A percentile compares a stretch with the other conserved stretches of the same genome.
Evolutionary conservation across 2,888 invertebrate genomes (phyloP).

Genomic region (Caenorhabditis angaria): DNA sequence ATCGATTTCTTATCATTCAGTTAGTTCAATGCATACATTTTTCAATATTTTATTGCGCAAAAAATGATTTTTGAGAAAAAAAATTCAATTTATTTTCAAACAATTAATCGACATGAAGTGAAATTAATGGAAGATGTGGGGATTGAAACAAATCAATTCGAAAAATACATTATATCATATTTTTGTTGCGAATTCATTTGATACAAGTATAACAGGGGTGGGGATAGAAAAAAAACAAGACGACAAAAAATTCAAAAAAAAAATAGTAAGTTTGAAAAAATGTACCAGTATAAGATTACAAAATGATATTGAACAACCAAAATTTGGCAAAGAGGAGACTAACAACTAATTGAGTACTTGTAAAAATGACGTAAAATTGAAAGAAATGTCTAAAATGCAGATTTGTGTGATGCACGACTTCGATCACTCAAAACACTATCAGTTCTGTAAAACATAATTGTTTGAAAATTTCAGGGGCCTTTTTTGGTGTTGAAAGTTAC

Average conservation of each 20-base stretch:
- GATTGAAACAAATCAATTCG: neutral
- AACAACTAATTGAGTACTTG: slow-evolving; percentile 1
- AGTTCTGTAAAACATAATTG: slow-evolving; percentile 18
- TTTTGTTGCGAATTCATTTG: slow-evolving; percentile 1
- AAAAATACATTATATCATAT: neutral
- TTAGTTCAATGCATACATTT: too few species aligned
- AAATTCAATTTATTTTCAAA: slow-evolving; percentile 20
- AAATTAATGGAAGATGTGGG: slow-evolving; percentile 5
- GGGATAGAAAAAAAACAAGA: slow-evolving; percentile 1
- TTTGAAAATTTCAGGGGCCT: neutral
- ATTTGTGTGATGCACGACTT: slow-evolving; percentile 42
- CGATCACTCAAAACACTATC: slow-evolving; percentile 42
- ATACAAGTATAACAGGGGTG: neutral
- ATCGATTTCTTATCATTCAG: too few species aligned
- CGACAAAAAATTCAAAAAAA: neutral
- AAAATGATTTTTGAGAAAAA: too few species aligned
- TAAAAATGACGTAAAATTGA: neutral
- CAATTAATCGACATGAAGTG: slow-evolving; percentile 33
- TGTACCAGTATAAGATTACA: slow-evolving; percentile 34
- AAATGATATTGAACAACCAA: slow-evolving; percentile 43
- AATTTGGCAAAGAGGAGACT: slow-evolving; percentile 16
- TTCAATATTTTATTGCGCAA: too few species aligned
- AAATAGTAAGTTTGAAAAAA: slow-evolving; percentile 19
- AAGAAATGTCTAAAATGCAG: slow-evolving; percentile 12
- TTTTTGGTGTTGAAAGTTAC: slow-evolving; percentile 6